Evolutionary conservation across 1,140 invertebrate species (phyloP), one percentile per base, ranked within the genome.

Genomic region (Plectus sambesii): DNA sequence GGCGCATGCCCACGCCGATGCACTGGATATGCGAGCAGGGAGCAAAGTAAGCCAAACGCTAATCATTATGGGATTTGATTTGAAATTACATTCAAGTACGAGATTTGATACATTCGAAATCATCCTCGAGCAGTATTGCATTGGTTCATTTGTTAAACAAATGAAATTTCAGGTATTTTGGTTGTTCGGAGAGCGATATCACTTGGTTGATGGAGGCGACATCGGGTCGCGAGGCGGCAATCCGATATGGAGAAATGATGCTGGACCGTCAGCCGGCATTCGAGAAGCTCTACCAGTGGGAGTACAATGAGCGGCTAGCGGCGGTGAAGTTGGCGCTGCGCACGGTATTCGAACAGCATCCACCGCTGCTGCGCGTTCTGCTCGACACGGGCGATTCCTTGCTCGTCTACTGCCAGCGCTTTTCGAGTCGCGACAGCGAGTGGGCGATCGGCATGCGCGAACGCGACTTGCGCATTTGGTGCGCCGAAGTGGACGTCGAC

Each of bases 381-480:
- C 42, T 67, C 30, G 64, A 67, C 25, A 67, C 64, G 1, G 56
- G 55, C 24, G 64, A 67, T 44, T 50, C 64, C 8, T 33, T 67
- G 5, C 40, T 67, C 2, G 57, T 67, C 23, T 51, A 50, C 42
- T 67, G 64, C 47, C 47, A 49, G 2, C 40, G 64, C 9, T 67
- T 62, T 37, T 59, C 58, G 9, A 59, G 63, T 8, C 47, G 53
- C 2, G 66, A 69, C 38, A 50, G 53, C 5, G 64, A 67, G 47
- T 29, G 69, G 8, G 49, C 46, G 35, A 49, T 62, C 47, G 64
- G 64, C 27, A 65, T 67, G 59, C 54, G 64, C 3, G 64, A 67
- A 55, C 40, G 55, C 6, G 64, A 67, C 42, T 39, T 66, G 3
- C 42, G 63, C 9, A 33, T 45, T 20, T 66, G 66, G 66, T 37